These are phyloP conservation scores for Ophioderma brevispina DNA, from an alignment of 35 echinoderm and acorn worm genomes.

Conservation along the genomic window DNA sequence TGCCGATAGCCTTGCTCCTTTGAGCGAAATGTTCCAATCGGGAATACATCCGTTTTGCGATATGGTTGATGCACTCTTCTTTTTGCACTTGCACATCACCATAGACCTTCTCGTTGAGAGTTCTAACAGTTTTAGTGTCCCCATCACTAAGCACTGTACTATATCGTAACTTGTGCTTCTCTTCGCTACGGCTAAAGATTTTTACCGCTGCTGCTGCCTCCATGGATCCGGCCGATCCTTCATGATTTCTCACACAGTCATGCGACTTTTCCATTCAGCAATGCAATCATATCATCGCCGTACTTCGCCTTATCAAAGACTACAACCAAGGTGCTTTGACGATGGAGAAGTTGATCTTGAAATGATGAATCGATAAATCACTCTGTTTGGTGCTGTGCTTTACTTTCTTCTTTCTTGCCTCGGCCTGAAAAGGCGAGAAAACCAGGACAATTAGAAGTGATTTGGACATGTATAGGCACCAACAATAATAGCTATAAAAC, in stretches of 20 bases:
- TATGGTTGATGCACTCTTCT: not conserved
- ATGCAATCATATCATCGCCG: too few species aligned
- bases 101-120: not conserved
- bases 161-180: not conserved
- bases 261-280: too few species aligned
- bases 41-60: not conserved
- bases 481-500: too few species aligned
- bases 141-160: not conserved
- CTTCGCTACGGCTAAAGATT: not conserved
- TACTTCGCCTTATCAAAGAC: too few species aligned
- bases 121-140: not conserved
- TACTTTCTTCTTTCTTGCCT: too few species aligned
- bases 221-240: not conserved
- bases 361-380: too few species aligned
- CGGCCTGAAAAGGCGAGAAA: too few species aligned
- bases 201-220: not conserved
- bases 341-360: too few species aligned
- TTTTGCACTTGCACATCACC: not conserved
- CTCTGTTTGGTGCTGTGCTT: too few species aligned
- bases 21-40: not conserved
- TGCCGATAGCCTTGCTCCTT: not conserved
- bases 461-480: too few species aligned
- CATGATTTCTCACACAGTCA: not conserved
- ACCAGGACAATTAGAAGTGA: too few species aligned
- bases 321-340: too few species aligned